Evolutionary conservation across 2,797 vertebrate genomes (phyloP), one percentile per base, ranked within the genome.

Genomic region (Sebastes oblongus): DNA sequence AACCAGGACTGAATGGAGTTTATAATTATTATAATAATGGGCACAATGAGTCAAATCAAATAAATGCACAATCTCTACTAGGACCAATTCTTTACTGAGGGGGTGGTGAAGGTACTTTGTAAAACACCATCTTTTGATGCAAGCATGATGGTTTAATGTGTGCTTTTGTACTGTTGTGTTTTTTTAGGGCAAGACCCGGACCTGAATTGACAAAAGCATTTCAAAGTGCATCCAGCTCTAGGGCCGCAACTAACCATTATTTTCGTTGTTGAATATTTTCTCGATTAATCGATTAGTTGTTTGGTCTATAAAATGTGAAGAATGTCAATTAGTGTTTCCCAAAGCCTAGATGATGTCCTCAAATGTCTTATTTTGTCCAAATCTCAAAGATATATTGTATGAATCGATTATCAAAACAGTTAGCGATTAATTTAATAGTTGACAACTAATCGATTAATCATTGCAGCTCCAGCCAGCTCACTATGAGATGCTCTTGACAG

Each of bases 41-140:
- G 72, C 87, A 91, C 88, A 90, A 59, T 58, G 74, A 75, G 59
- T 84, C 7, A 55, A 83, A 88, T 88, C 8, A 72, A 72, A 36
- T 75, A 71, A 84, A 87, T 83, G 93, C 92, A 92, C 93, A 94
- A 90, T 90, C 73, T 88, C 72, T 78, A 78, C 11, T 13, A 81
- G 91, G 93, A 95, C 91, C 89, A 94, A 93, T 72, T 77, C 36
- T 89, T 77, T 64, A 42, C 34, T 50, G 69, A 59, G 50, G 46
- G 8, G 32, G 18, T 66, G 52, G 66, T 4, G 59, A 72, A 29
- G 79, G 66, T 86, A 20, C 42, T 46, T 88, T 66, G 50, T 84
- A 22, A 72, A 77, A 72, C 25, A 39, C 50, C 68, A 78, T 75
- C 78, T 79, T 83, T 79, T 83, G 54, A 66, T n/a, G 81, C 42